Percentiles rank a stretch among this genome's conserved stretches.
These are phyloP conservation scores for Helicolenus hilgendorfi DNA, from an alignment of 2,797 vertebrate genomes.

Conservation along the genomic window DNA sequence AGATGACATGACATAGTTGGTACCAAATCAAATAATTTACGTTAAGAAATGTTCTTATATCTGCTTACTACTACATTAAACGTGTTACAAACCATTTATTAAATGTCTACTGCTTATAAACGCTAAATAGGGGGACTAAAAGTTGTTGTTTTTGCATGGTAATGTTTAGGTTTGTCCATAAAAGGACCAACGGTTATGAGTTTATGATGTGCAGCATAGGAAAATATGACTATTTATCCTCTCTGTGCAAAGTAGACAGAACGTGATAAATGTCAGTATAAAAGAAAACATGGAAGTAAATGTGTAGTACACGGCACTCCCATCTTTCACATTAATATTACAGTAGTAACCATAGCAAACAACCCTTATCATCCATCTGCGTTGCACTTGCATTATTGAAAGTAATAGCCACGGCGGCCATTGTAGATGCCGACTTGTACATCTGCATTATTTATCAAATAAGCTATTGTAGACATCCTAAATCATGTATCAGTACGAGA, in stretches of 20 bases:
- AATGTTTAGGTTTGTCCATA: background rate
- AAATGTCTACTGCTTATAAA: background rate
- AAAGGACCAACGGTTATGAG: background rate
- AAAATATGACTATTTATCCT: background rate
- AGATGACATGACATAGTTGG: no score
- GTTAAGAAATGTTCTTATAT: no score
- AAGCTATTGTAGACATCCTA: background rate
- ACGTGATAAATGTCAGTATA: background rate
- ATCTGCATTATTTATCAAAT: slow-evolving; percentile 30
- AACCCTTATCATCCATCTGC: background rate
- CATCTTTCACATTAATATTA: slow-evolving; percentile 22
- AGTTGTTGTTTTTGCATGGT: background rate
- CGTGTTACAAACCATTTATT: background rate
- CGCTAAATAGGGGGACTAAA: no score
- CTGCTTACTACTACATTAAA: background rate
- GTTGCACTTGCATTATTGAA: background rate
- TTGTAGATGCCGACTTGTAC: background rate
- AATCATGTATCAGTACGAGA: background rate
- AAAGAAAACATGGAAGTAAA: background rate
- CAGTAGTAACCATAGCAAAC: background rate
- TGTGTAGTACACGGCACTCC: background rate
- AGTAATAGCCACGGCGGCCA: background rate
- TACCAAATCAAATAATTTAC: rapidly evolving
- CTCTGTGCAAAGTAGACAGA: background rate
- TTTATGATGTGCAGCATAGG: background rate